These are phyloP conservation scores for Channallabes apus DNA, from an alignment of 2,797 vertebrate genomes.

Conservation along the genomic window DNA sequence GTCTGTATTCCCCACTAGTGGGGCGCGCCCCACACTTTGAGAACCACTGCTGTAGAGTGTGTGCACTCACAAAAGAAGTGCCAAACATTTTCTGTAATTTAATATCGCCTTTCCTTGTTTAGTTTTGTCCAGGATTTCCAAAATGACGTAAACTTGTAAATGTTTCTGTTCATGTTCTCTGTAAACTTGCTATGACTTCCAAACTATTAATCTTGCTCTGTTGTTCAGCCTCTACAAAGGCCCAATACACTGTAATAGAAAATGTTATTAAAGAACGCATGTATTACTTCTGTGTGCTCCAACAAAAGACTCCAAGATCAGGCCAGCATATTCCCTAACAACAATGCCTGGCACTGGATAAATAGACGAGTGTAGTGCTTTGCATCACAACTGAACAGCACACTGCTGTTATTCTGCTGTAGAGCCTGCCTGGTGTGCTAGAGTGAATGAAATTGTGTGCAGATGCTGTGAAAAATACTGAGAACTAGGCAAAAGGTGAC, in stretches of 20 bases:
- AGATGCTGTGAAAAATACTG: constrained; percentile 73
- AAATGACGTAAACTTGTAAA: too few relatives aligned
- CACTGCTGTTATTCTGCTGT: constrained; percentile 36
- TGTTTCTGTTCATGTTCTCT: too few relatives aligned
- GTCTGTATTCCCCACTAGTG: too few relatives aligned
- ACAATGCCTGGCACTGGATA: constrained; percentile 35
- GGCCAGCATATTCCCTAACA: constrained; percentile 40
- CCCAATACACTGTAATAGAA: not conserved
- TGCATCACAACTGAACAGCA: constrained; percentile 37
- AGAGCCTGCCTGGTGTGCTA: constrained; percentile 40
- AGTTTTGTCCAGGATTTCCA: not conserved
- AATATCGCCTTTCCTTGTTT: not conserved
- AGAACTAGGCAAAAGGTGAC: constrained; percentile 62
- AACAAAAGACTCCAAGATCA: constrained; percentile 32
- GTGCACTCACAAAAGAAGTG: not conserved
- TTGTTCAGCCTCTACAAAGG: constrained; percentile 10
- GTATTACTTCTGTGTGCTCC: constrained; percentile 37
- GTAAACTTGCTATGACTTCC: not conserved
- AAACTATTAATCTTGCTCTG: constrained; percentile 2
- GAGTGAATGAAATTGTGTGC: constrained; percentile 69
- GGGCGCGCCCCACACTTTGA: too few relatives aligned
- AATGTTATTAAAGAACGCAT: constrained; percentile 23
- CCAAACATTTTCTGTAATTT: not conserved
- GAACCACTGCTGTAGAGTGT: too few relatives aligned
- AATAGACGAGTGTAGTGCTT: constrained; percentile 42